Conservation (phyloP, 2,113 vertebrate genomes). For the Halichoeres trimaculatus region DNA sequence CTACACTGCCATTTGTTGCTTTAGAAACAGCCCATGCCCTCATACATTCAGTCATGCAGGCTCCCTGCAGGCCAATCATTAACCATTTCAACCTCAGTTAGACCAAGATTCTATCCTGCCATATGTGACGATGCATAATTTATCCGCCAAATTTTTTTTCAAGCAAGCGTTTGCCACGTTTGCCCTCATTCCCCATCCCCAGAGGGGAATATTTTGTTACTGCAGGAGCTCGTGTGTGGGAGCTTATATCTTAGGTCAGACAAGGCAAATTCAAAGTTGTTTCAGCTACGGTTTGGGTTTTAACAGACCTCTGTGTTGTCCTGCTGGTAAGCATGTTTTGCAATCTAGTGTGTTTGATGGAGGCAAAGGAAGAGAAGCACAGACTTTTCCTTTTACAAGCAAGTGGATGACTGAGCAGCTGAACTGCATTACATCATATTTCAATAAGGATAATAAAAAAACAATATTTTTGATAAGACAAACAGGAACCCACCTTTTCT, state of each 20-base stretch:
- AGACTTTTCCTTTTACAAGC: no score
- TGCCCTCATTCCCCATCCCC: constrained; percentile 73
- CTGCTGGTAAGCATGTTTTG: no score
- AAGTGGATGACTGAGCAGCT: no score
- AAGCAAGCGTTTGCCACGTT: constrained; percentile 60
- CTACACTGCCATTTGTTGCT: constrained; percentile 52
- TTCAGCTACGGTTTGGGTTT: constrained; percentile 16
- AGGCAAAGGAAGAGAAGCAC: no score
- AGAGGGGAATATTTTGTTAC: constrained; percentile 57
- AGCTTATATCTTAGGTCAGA: constrained; percentile 30
- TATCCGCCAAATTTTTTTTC: constrained; percentile 66
- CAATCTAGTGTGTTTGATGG: no score
- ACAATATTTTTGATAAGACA: no score
- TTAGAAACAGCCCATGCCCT: constrained; percentile 64
- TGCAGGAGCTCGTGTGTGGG: constrained; percentile 12
- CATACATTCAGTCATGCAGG: constrained; percentile 67
- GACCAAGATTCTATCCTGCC: constrained; percentile 70
- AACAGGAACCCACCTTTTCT: neutral
- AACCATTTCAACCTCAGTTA: constrained; percentile 77
- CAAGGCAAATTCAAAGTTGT: constrained; percentile 19
- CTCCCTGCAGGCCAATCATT: constrained; percentile 79
- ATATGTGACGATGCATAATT: constrained; percentile 86
- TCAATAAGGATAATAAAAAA: no score
- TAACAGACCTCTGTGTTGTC: no score
- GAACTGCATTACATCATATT: no score